These are phyloP conservation scores for Bombus soroeensis DNA, from an alignment of 1,140 invertebrate genomes.

Conservation along the genomic window DNA sequence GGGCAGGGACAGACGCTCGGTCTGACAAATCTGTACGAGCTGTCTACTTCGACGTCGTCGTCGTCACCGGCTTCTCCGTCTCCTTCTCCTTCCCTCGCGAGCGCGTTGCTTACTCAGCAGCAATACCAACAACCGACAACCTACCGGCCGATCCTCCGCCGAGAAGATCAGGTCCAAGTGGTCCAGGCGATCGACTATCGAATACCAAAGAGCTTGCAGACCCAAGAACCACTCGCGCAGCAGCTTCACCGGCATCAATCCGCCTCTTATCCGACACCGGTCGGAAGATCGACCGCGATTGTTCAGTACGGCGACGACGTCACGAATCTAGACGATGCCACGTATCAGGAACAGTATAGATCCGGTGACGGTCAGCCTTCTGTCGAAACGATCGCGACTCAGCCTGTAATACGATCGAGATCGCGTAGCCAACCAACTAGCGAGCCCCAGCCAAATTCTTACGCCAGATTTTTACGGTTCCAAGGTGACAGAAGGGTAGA, in stretches of 20 bases:
- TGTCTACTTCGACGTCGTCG: slow-evolving; percentile 64
- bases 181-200: slow-evolving; percentile 77
- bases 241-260: slow-evolving; percentile 52
- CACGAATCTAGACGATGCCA: slow-evolving; percentile 27
- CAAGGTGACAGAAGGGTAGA: slow-evolving; percentile 71
- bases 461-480: slow-evolving; percentile 69
- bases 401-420: neutral
- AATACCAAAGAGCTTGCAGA: slow-evolving; percentile 69
- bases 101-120: slow-evolving; percentile 68
- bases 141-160: slow-evolving; percentile 74
- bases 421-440: neutral
- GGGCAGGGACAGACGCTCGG: slow-evolving; percentile 78
- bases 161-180: slow-evolving; percentile 74
- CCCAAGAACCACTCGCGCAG: slow-evolving; percentile 62
- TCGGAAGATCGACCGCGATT: slow-evolving; percentile 60
- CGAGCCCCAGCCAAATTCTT: slow-evolving; percentile 64
- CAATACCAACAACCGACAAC: slow-evolving; percentile 78
- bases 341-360: slow-evolving; percentile 42
- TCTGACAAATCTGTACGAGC: slow-evolving; percentile 69
- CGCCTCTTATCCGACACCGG: slow-evolving; percentile 44
- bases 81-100: slow-evolving; percentile 45
- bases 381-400: neutral
- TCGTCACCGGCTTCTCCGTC: slow-evolving; percentile 50
- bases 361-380: neutral
- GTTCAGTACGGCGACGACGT: slow-evolving; percentile 24